Evolutionary conservation across 2,888 invertebrate species (phyloP).

Genomic region (Ormyrus pomaceus): DNA sequence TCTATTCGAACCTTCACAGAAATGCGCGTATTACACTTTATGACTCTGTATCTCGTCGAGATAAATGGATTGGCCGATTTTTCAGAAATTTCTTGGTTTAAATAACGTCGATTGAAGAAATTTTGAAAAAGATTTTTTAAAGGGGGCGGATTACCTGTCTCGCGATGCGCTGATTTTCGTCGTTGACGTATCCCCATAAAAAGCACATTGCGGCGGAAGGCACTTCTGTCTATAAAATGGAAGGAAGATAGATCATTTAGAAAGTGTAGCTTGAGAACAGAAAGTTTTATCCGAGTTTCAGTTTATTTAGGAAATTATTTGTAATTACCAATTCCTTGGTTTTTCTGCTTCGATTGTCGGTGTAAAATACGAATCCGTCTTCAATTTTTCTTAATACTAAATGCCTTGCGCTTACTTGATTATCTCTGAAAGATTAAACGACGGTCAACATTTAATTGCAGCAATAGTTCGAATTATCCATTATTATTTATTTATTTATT

Average conservation of each 20-base stretch:
- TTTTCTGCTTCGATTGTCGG: constrained; percentile 76
- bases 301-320: too few species aligned
- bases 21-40: constrained; percentile 6
- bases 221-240: constrained; percentile 71
- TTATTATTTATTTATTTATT: too few species aligned
- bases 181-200: constrained; percentile 73
- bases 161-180: constrained; percentile 62
- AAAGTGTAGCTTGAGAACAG: too few species aligned
- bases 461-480: too few species aligned
- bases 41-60: not conserved
- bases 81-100: too few species aligned
- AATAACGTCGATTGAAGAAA: too few species aligned
- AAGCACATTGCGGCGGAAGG: constrained; percentile 75
- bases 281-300: too few species aligned
- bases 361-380: constrained; percentile 76
- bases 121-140: too few species aligned
- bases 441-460: too few species aligned
- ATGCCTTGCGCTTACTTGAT: constrained; percentile 72
- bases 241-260: not conserved
- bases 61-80: not conserved
- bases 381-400: constrained; percentile 74
- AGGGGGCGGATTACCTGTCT: constrained; percentile 65
- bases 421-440: constrained; percentile 67
- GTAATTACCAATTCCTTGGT: constrained; percentile 74
- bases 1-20: constrained; percentile 75